These are phyloP conservation scores for Oophaga pumilio DNA, from an alignment of 2,113 vertebrate species.

Conservation along the genomic window DNA sequence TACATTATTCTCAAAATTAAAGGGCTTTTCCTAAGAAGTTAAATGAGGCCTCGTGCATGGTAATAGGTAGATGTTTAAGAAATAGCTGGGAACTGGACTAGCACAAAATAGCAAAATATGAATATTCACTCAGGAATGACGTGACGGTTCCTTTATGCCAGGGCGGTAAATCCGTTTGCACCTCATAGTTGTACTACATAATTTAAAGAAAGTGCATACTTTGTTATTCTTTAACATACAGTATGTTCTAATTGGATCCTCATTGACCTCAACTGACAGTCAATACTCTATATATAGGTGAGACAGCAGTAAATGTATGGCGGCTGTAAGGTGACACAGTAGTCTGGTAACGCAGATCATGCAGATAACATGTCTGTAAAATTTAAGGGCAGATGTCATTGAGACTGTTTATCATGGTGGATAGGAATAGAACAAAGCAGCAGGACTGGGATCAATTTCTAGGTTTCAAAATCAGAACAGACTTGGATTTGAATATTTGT, in stretches of 20 bases:
- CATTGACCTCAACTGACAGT: neutral
- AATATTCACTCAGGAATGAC: neutral
- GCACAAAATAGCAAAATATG: neutral
- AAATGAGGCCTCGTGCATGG: neutral
- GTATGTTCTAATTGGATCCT: neutral
- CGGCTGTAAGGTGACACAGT: neutral
- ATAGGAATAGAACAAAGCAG: neutral
- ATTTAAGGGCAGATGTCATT: neutral
- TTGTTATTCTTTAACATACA: neutral
- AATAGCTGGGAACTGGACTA: neutral
- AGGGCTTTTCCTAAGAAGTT: neutral
- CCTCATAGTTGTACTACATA: neutral
- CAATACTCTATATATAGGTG: slow-evolving; percentile 4
- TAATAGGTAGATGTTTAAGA: neutral
- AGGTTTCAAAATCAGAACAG: neutral
- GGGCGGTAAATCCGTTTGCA: neutral
- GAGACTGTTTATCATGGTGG: neutral
- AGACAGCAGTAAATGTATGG: neutral
- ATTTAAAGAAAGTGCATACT: too few species aligned
- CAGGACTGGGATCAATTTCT: neutral
- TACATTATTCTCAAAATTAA: neutral
- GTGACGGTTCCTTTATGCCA: neutral
- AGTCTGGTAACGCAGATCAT: slow-evolving; percentile 9
- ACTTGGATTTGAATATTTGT: neutral
- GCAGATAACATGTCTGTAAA: neutral